A percentile compares a stretch with the other conserved stretches of the same genome.
Evolutionary conservation across 1,140 invertebrate genomes (phyloP).

Genomic region (Formica selysi): DNA sequence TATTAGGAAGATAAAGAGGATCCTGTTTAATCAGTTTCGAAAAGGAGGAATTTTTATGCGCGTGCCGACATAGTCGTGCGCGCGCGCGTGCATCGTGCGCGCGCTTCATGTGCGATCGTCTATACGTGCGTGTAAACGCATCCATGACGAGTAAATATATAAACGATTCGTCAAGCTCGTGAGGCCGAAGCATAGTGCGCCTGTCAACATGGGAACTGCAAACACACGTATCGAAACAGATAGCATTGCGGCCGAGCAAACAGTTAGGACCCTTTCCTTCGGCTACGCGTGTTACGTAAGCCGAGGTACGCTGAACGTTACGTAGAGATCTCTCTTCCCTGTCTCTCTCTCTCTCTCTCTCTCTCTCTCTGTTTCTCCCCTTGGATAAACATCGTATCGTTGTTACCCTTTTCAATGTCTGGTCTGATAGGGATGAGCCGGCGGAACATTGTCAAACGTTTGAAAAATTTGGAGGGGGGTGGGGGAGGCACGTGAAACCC

Average conservation of each 20-base stretch:
- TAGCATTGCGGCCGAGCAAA: conserved; percentile 75
- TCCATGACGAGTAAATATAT: conserved; percentile 68
- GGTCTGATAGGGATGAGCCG: neutral
- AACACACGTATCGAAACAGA: conserved; percentile 74
- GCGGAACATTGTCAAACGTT: conserved; percentile 1
- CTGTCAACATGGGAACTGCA: conserved; percentile 76
- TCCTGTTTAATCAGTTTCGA: neutral
- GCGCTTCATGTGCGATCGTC: conserved; percentile 17
- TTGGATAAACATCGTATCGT: conserved; percentile 28
- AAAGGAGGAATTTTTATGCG: neutral
- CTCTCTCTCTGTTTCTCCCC: neutral
- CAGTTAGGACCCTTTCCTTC: conserved; percentile 66
- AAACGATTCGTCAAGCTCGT: conserved; percentile 70
- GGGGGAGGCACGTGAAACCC: neutral
- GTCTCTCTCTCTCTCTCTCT: neutral
- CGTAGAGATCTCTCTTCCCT: neutral
- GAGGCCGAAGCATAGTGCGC: conserved; percentile 67
- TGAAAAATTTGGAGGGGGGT: neutral
- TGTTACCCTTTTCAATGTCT: conserved; percentile 60
- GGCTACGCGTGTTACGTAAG: conserved; percentile 69
- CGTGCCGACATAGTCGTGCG: neutral
- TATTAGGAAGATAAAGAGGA: too few species aligned
- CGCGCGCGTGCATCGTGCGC: conserved; percentile 24
- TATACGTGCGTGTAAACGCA: conserved; percentile 56
- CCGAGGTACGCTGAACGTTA: conserved; percentile 63